These are phyloP conservation scores for Morinoia aosen DNA, from an alignment of 2,888 invertebrate genomes.

Conservation along the genomic window DNA sequence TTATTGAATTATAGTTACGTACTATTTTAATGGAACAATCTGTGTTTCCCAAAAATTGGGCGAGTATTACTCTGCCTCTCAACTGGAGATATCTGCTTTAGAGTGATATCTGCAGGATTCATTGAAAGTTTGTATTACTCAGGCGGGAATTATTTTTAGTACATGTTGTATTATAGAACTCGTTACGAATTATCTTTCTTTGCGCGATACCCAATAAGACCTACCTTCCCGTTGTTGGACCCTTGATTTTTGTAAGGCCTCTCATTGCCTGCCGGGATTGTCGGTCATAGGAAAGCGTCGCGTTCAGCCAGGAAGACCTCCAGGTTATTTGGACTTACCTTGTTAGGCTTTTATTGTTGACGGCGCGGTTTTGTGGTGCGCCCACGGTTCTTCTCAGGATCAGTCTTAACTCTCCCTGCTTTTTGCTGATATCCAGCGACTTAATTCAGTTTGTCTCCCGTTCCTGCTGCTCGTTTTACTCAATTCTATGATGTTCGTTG, in stretches of 20 bases:
- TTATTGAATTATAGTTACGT: no score
- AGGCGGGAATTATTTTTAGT: neutral
- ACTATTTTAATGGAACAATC: no score
- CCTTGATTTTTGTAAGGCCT: neutral
- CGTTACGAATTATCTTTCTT: neutral
- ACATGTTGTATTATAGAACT: neutral
- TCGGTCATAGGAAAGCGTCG: neutral
- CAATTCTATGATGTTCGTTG: neutral
- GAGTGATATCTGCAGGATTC: no score
- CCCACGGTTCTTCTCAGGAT: neutral
- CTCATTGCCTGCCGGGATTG: neutral
- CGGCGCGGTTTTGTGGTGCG: neutral
- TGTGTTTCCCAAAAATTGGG: no score
- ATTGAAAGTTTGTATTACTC: no score
- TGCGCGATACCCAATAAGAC: neutral
- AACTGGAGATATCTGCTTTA: no score
- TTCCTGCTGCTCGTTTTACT: neutral
- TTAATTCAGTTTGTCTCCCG: neutral
- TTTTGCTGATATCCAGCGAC: neutral
- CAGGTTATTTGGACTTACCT: constrained; percentile 39
- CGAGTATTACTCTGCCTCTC: no score
- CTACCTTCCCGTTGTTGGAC: neutral
- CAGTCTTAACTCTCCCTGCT: neutral
- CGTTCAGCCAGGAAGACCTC: neutral
- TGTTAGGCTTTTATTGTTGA: constrained; percentile 45